A percentile compares a stretch with the other conserved stretches of the same genome.
Evolutionary conservation across 37 sponge, comb jelly and placozoan species (phyloP).

Genomic region (Ianthella basta): DNA sequence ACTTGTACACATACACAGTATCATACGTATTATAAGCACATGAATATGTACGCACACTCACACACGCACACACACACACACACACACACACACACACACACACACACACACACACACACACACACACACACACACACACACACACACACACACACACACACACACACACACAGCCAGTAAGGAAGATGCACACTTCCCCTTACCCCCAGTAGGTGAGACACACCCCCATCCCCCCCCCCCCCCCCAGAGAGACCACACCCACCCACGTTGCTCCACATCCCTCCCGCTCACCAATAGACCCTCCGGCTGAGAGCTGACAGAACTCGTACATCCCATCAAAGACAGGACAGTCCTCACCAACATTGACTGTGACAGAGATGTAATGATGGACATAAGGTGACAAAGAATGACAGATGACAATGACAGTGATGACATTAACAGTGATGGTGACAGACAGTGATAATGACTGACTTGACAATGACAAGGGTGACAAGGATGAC

Average conservation of each 20-base stretch:
- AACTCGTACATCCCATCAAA: slow-evolving; percentile 99
- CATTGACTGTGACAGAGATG: slow-evolving; percentile 76
- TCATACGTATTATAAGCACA: background rate
- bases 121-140: slow-evolving; percentile 96
- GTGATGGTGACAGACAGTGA: background rate
- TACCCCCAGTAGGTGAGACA: too few relatives aligned
- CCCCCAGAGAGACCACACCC: too few relatives aligned
- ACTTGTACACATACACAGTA: too few relatives aligned
- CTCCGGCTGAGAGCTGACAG: slow-evolving; percentile 97
- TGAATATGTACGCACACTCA: background rate
- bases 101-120: slow-evolving; percentile 93
- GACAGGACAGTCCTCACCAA: slow-evolving; percentile 99
- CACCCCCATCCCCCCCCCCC: too few relatives aligned
- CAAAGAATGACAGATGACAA: background rate
- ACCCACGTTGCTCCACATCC: too few relatives aligned
- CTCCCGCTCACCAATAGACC: slow-evolving; percentile 88
- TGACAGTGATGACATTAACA: background rate
- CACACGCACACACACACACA: background rate
- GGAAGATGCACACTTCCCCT: too few relatives aligned
- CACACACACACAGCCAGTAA: too few relatives aligned
- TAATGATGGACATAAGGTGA: too few relatives aligned
- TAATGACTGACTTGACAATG: background rate
- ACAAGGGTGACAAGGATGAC: too few relatives aligned
- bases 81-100: slow-evolving; percentile 94
- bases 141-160: too few relatives aligned